Percentiles rank a stretch among this genome's conserved stretches.
Evolutionary conservation across 2,888 invertebrate species (phyloP).

Genomic region (Caenorhabditis sp.): DNA sequence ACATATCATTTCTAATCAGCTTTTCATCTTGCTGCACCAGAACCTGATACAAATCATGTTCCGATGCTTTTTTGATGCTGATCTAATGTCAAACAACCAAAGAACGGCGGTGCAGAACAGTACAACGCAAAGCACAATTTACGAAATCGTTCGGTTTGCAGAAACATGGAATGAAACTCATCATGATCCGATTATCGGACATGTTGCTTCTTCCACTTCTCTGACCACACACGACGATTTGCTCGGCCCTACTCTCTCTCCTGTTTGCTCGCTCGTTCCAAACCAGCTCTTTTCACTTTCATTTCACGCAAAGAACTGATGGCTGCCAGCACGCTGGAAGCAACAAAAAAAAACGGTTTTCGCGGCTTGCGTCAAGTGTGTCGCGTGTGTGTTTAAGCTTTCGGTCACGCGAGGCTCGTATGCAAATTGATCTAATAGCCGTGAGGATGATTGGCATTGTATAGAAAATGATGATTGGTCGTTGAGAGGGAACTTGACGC

Average conservation of each 20-base stretch:
- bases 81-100: too few relatives aligned
- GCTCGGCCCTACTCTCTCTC: constrained; percentile 40
- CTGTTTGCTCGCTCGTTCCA: constrained; percentile 52
- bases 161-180: neutral
- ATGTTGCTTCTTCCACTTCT: constrained; percentile 21
- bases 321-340: neutral
- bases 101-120: too few relatives aligned
- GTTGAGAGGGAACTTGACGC: neutral
- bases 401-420: constrained; percentile 28
- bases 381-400: constrained; percentile 37
- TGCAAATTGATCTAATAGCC: constrained; percentile 21
- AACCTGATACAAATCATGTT: neutral
- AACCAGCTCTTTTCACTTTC: too few relatives aligned
- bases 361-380: constrained; percentile 36
- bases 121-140: neutral
- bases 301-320: constrained; percentile 31
- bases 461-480: constrained; percentile 7
- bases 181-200: constrained; percentile 54
- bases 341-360: constrained; percentile 27
- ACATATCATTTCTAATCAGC: neutral
- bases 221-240: constrained; percentile 50
- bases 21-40: neutral
- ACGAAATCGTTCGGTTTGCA: neutral
- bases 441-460: neutral
- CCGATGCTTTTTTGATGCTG: neutral